Conservation (phyloP, 2,888 invertebrate genomes). For the Cynaeus angustus region DNA sequence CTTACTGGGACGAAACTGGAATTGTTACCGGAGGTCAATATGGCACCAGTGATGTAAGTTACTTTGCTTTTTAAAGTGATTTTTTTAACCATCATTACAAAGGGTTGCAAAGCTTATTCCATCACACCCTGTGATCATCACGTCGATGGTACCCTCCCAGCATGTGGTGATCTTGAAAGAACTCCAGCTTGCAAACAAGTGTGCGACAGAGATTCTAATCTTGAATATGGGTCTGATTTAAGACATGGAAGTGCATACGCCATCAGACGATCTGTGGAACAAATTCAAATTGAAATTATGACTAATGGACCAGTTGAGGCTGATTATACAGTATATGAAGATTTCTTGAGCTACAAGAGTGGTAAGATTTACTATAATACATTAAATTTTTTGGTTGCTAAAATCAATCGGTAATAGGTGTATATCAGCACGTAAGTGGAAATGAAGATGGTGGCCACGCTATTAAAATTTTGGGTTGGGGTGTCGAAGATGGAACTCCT, state of each 20-base stretch:
- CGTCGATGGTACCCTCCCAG: slow-evolving; percentile 75
- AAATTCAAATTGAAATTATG: slow-evolving; percentile 86
- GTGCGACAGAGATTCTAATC: slow-evolving; percentile 79
- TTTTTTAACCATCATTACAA: background rate
- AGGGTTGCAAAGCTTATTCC: slow-evolving; percentile 87
- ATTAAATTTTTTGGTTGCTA: background rate
- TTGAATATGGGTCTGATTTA: slow-evolving; percentile 81
- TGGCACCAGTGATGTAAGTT: slow-evolving; percentile 70
- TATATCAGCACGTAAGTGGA: slow-evolving; percentile 83
- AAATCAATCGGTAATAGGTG: slow-evolving; percentile 71
- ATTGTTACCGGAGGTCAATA: slow-evolving; percentile 90
- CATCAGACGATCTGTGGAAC: slow-evolving; percentile 68
- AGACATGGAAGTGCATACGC: slow-evolving; percentile 76
- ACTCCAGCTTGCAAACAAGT: slow-evolving; percentile 84
- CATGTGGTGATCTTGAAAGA: slow-evolving; percentile 77
- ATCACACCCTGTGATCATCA: slow-evolving; percentile 90
- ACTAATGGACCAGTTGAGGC: slow-evolving; percentile 89
- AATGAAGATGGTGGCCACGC: slow-evolving; percentile 88
- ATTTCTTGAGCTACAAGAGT: slow-evolving; percentile 85
- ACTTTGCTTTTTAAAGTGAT: background rate
- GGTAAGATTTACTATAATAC: slow-evolving; percentile 73
- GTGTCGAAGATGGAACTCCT: slow-evolving; percentile 78
- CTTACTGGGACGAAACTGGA: slow-evolving; percentile 85
- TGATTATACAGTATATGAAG: slow-evolving; percentile 87
- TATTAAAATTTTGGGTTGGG: slow-evolving; percentile 93